A percentile compares a stretch with the other conserved stretches of the same genome.
Conservation (phyloP, 37 sponge, comb jelly and placozoan genomes). For the Agelas oroides region DNA sequence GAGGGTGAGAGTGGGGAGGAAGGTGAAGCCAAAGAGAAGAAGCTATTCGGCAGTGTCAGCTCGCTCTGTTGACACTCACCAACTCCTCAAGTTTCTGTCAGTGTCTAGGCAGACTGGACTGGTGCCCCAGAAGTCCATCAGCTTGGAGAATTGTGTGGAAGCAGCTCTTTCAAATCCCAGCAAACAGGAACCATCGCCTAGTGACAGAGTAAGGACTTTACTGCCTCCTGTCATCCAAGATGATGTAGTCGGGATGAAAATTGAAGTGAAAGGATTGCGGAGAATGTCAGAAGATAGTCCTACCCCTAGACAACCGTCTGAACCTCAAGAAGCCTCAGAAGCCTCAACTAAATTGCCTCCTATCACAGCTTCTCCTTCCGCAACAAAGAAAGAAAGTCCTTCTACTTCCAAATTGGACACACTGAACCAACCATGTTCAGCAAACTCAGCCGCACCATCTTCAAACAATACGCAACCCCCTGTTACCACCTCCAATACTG, state of each 20-base stretch:
- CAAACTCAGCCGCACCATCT: too few species aligned
- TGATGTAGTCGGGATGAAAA: slow-evolving; percentile 31
- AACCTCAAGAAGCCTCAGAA: background rate
- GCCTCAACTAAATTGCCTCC: slow-evolving; percentile 5
- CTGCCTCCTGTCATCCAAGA: slow-evolving; percentile 20
- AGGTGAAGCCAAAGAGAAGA: background rate
- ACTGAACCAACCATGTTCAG: too few species aligned
- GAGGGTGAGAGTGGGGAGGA: too few species aligned
- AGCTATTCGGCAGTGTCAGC: slow-evolving; percentile 22
- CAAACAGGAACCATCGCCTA: too few species aligned
- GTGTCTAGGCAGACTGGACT: slow-evolving; percentile 11
- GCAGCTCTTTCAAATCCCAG: too few species aligned
- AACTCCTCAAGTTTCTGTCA: background rate
- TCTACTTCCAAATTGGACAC: too few species aligned
- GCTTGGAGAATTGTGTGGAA: too few species aligned
- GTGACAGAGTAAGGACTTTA: too few species aligned
- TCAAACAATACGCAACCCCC: too few species aligned
- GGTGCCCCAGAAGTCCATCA: background rate
- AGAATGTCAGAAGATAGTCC: too few species aligned
- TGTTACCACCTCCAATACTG: too few species aligned
- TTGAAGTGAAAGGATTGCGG: slow-evolving; percentile 18
- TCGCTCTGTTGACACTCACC: background rate
- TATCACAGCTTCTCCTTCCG: background rate
- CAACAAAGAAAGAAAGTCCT: background rate
- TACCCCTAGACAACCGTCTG: too few species aligned